phyloP scores from a whole-genome alignment of 2,888 invertebrate species.

The Anoncus sp. region DNA sequence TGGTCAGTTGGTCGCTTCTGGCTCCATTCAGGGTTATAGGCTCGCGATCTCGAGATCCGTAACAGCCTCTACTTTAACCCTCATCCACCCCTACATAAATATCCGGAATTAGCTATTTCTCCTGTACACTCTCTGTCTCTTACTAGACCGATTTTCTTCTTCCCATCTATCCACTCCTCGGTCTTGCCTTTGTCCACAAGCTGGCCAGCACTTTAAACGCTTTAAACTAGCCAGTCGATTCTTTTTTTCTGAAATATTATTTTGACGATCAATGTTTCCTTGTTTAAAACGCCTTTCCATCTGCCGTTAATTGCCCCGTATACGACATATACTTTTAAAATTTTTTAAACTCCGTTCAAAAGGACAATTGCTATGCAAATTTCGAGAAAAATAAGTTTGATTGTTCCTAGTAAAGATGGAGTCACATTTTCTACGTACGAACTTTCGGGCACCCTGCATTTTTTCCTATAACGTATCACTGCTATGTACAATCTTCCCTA shows the following conservation, averaged over 20 bases:
- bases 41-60: slow-evolving; percentile 81
- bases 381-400: neutral
- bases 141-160: slow-evolving; percentile 64
- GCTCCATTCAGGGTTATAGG: slow-evolving; percentile 81
- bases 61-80: slow-evolving; percentile 81
- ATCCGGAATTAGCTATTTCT: slow-evolving; percentile 84
- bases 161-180: slow-evolving; percentile 62
- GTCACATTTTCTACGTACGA: neutral
- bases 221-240: neutral
- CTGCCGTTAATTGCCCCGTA: no score
- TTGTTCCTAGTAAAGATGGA: neutral
- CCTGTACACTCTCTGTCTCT: slow-evolving; percentile 73
- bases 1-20: slow-evolving; percentile 84
- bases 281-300: no score
- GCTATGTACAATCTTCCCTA: neutral
- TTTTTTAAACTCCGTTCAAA: no score
- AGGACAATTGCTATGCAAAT: no score
- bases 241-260: neutral
- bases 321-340: no score
- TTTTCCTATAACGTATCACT: neutral
- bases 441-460: neutral
- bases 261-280: no score
- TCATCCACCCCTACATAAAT: slow-evolving; percentile 80
- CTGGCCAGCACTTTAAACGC: neutral
- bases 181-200: slow-evolving; percentile 22